Evolutionary conservation across 2,113 vertebrate species (phyloP).

Genomic region (Capreolus pygargus): DNA sequence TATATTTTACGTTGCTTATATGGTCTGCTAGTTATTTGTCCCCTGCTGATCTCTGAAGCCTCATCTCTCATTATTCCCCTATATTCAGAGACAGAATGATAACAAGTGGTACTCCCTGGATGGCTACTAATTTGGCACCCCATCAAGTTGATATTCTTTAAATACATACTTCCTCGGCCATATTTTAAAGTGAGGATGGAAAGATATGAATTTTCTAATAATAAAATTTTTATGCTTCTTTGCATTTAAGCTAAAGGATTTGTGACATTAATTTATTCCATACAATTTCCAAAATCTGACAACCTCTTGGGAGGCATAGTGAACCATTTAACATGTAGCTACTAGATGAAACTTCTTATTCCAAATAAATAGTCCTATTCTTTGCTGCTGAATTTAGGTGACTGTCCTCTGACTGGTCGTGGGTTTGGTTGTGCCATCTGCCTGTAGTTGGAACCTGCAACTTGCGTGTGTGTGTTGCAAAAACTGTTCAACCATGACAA

Average conservation of each 20-base stretch:
- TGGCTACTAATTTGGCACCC: background rate
- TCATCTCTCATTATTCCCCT: background rate
- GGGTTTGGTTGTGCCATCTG: background rate
- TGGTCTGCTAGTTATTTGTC: background rate
- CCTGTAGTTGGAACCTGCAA: background rate
- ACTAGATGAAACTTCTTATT: conserved; percentile 20
- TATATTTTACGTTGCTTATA: conserved; percentile 4
- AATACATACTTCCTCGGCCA: background rate
- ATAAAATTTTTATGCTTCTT: background rate
- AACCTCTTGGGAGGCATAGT: background rate
- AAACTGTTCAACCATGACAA: background rate
- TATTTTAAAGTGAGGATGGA: background rate
- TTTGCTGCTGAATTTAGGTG: conserved; percentile 2
- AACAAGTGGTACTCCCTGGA: background rate
- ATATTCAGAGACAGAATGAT: background rate
- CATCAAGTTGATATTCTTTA: conserved; percentile 6
- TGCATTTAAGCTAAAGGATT: conserved; percentile 10
- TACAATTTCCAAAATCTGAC: conserved; percentile 20
- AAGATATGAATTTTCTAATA: conserved; percentile 12
- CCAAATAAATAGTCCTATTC: background rate
- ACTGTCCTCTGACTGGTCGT: background rate
- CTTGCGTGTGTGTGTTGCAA: background rate
- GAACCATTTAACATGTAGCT: conserved; percentile 26
- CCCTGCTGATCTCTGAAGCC: background rate
- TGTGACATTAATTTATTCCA: conserved; percentile 32